A percentile compares a stretch with the other conserved stretches of the same genome.
Evolutionary conservation across 2,113 vertebrate species (phyloP).

Genomic region (Platichthys flesus): DNA sequence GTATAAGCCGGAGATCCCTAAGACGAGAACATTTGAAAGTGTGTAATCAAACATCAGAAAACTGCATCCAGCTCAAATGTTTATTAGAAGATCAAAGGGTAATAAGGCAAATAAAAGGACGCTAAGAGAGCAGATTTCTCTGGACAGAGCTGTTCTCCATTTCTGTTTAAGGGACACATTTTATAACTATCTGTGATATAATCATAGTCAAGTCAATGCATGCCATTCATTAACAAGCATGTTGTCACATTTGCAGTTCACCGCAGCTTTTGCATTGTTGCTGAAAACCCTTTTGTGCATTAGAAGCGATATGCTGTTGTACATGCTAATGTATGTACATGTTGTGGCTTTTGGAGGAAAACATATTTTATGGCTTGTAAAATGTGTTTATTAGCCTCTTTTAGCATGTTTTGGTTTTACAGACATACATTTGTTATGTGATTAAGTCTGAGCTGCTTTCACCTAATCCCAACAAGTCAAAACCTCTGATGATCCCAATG

Average conservation of each 20-base stretch:
- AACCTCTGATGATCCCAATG: no score
- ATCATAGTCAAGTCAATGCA: constrained; percentile 1
- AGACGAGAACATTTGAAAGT: constrained; percentile 11
- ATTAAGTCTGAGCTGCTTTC: no score
- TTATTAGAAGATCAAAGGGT: constrained; percentile 11
- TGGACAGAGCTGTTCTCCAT: background rate
- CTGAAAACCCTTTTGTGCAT: no score
- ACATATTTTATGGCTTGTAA: no score
- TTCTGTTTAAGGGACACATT: background rate
- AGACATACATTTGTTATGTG: no score
- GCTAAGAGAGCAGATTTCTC: constrained; percentile 2
- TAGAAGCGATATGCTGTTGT: no score
- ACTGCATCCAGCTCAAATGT: constrained; percentile 1
- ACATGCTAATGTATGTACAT: no score
- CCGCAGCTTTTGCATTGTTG: background rate
- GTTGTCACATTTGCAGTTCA: background rate
- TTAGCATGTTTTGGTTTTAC: no score
- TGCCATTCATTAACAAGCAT: background rate
- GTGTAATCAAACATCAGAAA: constrained; percentile 13
- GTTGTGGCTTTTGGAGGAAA: no score
- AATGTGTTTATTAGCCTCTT: no score
- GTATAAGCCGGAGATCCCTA: constrained; percentile 12
- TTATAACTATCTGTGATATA: background rate
- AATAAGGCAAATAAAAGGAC: background rate
- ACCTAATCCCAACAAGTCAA: no score